Evolutionary conservation across 2,888 invertebrate species (phyloP).

Genomic region (Patella depressa): DNA sequence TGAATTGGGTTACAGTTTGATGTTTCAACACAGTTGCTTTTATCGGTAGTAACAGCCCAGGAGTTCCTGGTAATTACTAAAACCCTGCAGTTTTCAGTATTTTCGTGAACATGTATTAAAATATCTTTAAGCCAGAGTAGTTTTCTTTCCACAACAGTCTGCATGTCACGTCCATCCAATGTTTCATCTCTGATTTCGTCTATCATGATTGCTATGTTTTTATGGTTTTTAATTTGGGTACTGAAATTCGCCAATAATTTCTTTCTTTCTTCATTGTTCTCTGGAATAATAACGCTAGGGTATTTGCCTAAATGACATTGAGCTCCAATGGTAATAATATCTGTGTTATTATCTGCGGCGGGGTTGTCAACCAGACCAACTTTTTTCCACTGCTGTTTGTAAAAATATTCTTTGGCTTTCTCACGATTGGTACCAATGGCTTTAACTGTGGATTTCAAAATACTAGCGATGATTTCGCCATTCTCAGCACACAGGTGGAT

Average conservation of each 20-base stretch:
- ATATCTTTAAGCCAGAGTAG: background rate
- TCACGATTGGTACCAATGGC: background rate
- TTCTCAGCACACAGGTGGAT: conserved; percentile 40
- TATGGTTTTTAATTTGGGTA: background rate
- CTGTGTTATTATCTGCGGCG: too few relatives aligned
- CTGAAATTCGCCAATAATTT: background rate
- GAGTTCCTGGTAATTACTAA: background rate
- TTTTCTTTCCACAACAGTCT: background rate
- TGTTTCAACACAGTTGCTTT: background rate
- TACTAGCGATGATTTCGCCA: conserved; percentile 47
- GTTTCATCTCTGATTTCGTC: background rate
- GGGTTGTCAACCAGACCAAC: too few relatives aligned
- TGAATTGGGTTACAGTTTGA: background rate
- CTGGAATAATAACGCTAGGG: background rate
- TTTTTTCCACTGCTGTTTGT: background rate
- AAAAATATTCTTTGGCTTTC: background rate
- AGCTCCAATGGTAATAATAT: too few relatives aligned
- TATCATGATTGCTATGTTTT: background rate
- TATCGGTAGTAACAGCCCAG: background rate
- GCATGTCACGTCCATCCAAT: background rate
- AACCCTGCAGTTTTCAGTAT: background rate
- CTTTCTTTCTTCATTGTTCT: background rate
- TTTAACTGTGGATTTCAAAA: conserved; percentile 36
- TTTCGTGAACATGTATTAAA: background rate
- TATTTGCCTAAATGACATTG: too few relatives aligned